A percentile compares a stretch with the other conserved stretches of the same genome.
These are phyloP conservation scores for Morone saxatilis DNA, from an alignment of 2,113 vertebrate species.

Conservation along the genomic window DNA sequence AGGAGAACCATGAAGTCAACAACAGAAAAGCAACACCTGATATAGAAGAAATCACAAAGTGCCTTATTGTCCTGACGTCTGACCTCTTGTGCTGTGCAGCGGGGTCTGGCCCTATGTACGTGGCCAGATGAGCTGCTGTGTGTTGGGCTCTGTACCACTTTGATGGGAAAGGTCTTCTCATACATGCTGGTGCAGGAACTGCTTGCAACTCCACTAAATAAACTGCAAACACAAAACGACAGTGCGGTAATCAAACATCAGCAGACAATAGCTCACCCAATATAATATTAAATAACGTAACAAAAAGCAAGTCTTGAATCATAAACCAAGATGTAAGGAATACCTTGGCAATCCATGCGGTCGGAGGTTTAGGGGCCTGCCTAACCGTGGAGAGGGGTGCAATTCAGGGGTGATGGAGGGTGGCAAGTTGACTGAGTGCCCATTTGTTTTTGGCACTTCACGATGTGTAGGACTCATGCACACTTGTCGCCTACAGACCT, in stretches of 20 bases:
- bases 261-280: neutral
- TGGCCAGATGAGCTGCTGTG: constrained; percentile 73
- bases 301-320: neutral
- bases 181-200: constrained; percentile 79
- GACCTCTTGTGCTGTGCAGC: constrained; percentile 85
- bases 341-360: constrained; percentile 68
- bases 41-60: neutral
- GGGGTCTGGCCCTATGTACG: constrained; percentile 33
- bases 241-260: neutral
- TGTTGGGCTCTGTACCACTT: constrained; percentile 80
- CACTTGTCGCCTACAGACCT: constrained; percentile 83
- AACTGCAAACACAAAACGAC: constrained; percentile 48
- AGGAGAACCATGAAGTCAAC: neutral
- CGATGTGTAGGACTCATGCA: constrained; percentile 74
- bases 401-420: constrained; percentile 58
- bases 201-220: constrained; percentile 47
- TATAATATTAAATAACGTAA: neutral
- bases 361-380: constrained; percentile 79
- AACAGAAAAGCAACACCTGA: neutral
- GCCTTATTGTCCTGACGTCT: constrained; percentile 6
- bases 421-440: constrained; percentile 75
- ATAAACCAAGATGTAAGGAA: neutral
- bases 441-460: constrained; percentile 84
- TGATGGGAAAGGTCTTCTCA: constrained; percentile 85
- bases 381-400: constrained; percentile 77